Evolutionary conservation across 2,888 invertebrate genomes (phyloP).

Genomic region (Fragum fragum): DNA sequence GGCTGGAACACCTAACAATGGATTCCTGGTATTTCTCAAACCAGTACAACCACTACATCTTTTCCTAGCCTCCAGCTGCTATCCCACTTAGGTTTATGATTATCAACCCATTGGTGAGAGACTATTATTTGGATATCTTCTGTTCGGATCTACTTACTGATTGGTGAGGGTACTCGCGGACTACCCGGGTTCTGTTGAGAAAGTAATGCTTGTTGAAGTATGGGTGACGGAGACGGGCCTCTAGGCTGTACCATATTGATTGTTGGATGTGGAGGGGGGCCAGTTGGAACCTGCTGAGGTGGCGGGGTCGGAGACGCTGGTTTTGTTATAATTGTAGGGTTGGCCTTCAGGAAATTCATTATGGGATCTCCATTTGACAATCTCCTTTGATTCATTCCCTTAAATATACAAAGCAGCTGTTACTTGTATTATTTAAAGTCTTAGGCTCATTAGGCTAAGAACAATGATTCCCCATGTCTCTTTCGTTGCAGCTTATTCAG

Average conservation of each 20-base stretch:
- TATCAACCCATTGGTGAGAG: too few relatives aligned
- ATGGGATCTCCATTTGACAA: conserved; percentile 75
- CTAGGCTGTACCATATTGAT: conserved; percentile 72
- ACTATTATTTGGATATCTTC: too few relatives aligned
- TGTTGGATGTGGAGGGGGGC: conserved; percentile 38
- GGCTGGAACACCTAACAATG: too few relatives aligned
- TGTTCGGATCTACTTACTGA: conserved; percentile 84
- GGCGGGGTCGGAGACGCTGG: conserved; percentile 83
- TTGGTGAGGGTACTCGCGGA: conserved; percentile 84
- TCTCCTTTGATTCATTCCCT: conserved; percentile 35
- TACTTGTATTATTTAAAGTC: too few relatives aligned
- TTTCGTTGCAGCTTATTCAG: too few relatives aligned
- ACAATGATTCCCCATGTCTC: too few relatives aligned
- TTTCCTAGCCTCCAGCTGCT: too few relatives aligned
- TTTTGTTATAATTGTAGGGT: conserved; percentile 84
- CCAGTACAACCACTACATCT: too few relatives aligned
- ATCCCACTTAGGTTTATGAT: too few relatives aligned
- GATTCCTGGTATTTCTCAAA: too few relatives aligned
- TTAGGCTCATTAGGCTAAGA: too few relatives aligned
- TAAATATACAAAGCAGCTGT: too few relatives aligned
- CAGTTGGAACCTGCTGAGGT: conserved; percentile 60
- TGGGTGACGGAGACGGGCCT: conserved; percentile 73
- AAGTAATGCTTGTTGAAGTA: conserved; percentile 69
- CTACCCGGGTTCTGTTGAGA: conserved; percentile 73
- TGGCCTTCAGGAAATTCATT: conserved; percentile 83